phyloP scores from a whole-genome alignment of 2,888 invertebrate species.

The Nephrotoma guestfalica region DNA sequence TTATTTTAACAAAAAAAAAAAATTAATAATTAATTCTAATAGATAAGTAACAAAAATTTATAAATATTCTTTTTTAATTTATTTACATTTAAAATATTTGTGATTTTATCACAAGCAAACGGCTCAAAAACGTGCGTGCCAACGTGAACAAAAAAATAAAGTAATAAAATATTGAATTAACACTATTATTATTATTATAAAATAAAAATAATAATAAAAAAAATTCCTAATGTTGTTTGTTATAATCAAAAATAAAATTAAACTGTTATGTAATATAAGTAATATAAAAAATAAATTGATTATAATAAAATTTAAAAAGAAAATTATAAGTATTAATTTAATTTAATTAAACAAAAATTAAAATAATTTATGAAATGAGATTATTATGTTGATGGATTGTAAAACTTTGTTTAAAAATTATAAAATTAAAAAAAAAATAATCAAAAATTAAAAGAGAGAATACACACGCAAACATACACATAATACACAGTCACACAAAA shows the following conservation, averaged over 20 bases:
- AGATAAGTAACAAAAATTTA: neutral
- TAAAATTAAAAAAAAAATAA: neutral
- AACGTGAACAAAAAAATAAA: neutral
- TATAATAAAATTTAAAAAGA: neutral
- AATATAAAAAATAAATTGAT: neutral
- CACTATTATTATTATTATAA: neutral
- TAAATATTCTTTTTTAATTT: neutral
- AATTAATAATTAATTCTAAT: neutral
- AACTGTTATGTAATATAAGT: constrained; percentile 4
- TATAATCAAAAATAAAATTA: constrained; percentile 5
- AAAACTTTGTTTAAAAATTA: neutral
- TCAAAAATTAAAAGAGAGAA: neutral
- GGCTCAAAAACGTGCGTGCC: neutral
- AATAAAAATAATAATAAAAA: neutral
- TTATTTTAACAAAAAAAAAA: neutral
- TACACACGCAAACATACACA: neutral
- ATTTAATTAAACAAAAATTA: neutral
- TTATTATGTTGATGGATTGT: constrained; percentile 1
- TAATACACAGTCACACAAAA: neutral
- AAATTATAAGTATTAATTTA: neutral
- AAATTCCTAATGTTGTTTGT: constrained; percentile 6
- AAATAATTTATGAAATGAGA: neutral
- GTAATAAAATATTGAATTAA: neutral
- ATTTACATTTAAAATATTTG: neutral
- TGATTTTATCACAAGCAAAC: neutral